These are phyloP conservation scores for Phasia obesa DNA, from an alignment of 2,888 invertebrate genomes.

Conservation along the genomic window DNA sequence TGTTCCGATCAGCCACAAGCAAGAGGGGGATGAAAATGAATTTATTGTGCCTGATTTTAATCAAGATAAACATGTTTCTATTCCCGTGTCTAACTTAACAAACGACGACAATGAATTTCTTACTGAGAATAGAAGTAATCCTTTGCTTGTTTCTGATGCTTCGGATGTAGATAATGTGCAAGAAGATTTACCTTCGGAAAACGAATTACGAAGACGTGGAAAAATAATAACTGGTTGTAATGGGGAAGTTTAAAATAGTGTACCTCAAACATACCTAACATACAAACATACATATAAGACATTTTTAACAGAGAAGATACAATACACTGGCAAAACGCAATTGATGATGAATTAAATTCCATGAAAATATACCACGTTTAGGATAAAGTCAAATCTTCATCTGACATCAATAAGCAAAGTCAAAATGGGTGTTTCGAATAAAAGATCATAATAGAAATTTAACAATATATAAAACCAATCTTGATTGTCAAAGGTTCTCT, in stretches of 20 bases:
- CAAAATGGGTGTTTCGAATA: slow-evolving; percentile 1
- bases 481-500: too few relatives aligned
- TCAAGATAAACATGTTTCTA: not conserved
- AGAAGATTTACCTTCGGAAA: not conserved
- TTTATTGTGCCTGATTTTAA: not conserved
- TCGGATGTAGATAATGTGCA: not conserved
- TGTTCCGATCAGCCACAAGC: not conserved
- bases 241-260: slow-evolving; percentile 1
- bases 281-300: too few relatives aligned
- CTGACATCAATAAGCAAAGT: not conserved
- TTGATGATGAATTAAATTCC: slow-evolving; percentile 29
- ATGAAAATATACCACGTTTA: slow-evolving; percentile 35
- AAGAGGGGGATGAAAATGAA: not conserved
- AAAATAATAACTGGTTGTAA: slow-evolving; percentile 22
- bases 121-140: not conserved
- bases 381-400: slow-evolving; percentile 2
- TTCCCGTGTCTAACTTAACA: too few relatives aligned
- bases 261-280: too few relatives aligned
- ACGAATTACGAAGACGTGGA: slow-evolving; percentile 9
- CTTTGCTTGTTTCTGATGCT: not conserved
- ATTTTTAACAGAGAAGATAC: slow-evolving; percentile 25
- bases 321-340: slow-evolving; percentile 12
- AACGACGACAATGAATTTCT: slow-evolving; percentile 19
- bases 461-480: not conserved
- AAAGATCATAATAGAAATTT: slow-evolving; percentile 42